Base-by-base conservation (phyloP, 2,888 invertebrate species). In the Clostera curtula region DNA sequence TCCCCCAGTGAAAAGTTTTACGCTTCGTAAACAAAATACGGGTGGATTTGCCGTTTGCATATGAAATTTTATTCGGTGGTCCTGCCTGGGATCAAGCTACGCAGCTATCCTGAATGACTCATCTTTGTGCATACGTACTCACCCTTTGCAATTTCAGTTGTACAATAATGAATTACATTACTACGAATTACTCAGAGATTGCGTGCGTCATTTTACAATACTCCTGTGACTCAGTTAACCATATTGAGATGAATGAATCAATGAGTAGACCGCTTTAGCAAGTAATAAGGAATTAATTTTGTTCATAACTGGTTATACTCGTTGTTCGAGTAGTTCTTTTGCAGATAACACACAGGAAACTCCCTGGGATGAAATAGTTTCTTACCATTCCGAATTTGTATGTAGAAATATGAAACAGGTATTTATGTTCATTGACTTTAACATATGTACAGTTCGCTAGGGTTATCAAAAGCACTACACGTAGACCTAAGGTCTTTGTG, bases 151-250 rank as follows among this genome's bases (percentile, higher is more conserved):
- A 49, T 56, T 55, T 42, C 45, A 45, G 43, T 47, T 43, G 38
- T 34, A 40, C 43, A 34, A 36, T 37, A 33, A 37, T 35, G 30
- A 31, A 33, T 36, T 36, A 31, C 27, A 32, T 38, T 62, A 62
- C 52, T 51, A 55, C 45, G 40, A 35, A 43, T 46, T 59, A 59
- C 56, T 60, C 56, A 59, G 49, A 54, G 49, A 35, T 46, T 39
- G 31, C 40, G 54, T 72, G 69, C 72, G 74, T 74, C 69, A 75
- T 43, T 49, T 43, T 42, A 47, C 42, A 50, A 58, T 56, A 34
- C 34, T 53, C 52, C 28, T 29, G 36, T 75, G 73, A 74, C 34
- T 74, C 71, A 75, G 34, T 43, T 44, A 47, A 51, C 39, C 40
- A 34, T 44, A 44, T 43, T 36, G 41, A 49, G 50, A 53, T 50